Base-by-base conservation (phyloP, 2,797 vertebrate species). In the Avahi laniger region DNA sequence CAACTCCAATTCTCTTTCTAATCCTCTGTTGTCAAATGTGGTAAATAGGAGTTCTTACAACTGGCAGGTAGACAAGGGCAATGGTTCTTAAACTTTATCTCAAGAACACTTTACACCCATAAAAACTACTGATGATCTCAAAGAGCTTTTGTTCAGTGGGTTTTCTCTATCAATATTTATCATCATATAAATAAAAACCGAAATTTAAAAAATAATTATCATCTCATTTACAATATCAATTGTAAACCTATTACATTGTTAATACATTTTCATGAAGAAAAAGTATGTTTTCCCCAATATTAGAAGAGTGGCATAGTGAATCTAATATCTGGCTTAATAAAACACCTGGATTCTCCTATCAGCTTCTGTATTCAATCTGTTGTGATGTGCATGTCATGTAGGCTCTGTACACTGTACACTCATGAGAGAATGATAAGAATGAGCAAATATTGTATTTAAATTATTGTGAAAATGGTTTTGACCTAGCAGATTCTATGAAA, bases 171-270 rank as follows among this genome's bases (percentile, higher is more conserved):
- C 65, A 75, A 13, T 67, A 61, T 59, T 75, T 94, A 61, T 12
- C 41, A 24, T 81, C 46, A 46, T 69, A 75, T 43, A 93, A 90
- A 57, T 57, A 80, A 93, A 87, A 73, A 50, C 28, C 54, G 20
- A 90, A 83, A 79, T 81, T 86, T 24, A 17, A 88, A 75, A 91
- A 89, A 46, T 91, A 89, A 46, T 91, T 61, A 76, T 52, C 59
- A 89, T 52, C 35, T 89, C 75, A 86, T 70, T 80, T 78, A 88
- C 86, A 81, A 57, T 82, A 72, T 59, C 76, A 57, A 13, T 89
- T 82, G 52, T 57, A 78, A 95, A 76, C 22, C 61, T n/a, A 57
- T 86, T 76, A 76, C 33, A 15, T 48, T 86, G 17, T 69, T 90
- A 91, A 91, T 1, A 70, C 30, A 87, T 72, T 91, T 93, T 93